Base-by-base conservation (phyloP, 1,140 invertebrate genomes). In the Nymphalis io region DNA sequence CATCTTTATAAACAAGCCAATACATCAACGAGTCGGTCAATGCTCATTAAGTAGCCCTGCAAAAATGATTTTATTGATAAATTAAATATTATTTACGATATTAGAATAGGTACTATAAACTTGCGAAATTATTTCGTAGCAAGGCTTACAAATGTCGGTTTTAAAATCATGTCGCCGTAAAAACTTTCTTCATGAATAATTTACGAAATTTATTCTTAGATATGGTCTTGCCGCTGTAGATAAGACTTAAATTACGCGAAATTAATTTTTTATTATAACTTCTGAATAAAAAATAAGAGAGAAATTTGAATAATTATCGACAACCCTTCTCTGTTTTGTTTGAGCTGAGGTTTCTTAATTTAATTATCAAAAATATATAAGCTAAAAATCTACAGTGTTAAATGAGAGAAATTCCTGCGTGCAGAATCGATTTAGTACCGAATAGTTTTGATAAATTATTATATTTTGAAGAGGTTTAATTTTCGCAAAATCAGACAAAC, bases 101-200 rank as follows among this genome's bases (percentile, higher is more conserved):
- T 51, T 51, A 71, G 66, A 76, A 23, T 55, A 76, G 59, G 68
- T 61, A 38, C 55, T 70, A 57, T 58, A 67, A 67, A 57, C 65
- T 60, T 44, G 48, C 48, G 60, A 62, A 64, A 64, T 60, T 66
- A 70, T 66, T 60, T 33, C 39, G 53, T 58, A 75, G 67, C 79
- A 70, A 75, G 80, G 82, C 84, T 86, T 88, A 88, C 85, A 87
- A 90, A 90, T 84, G 85, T 87, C 80, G 86, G 78, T 84, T 89
- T 89, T 83, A 90, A 87, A 88, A 88, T 88, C 87, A 89, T 87
- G 85, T 88, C 83, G 81, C 84, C 75, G 85, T 87, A 88, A 88
- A 88, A 90, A 90, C 86, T 90, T 90, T 88, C 84, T 80, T 88
- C 88, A 90, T 90, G 88, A 90, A 90, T 90, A 88, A 90, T 90